A percentile compares a stretch with the other conserved stretches of the same genome.
These are phyloP conservation scores for Spizaetus ornatus DNA, from an alignment of 2,113 vertebrate genomes.

Conservation along the genomic window DNA sequence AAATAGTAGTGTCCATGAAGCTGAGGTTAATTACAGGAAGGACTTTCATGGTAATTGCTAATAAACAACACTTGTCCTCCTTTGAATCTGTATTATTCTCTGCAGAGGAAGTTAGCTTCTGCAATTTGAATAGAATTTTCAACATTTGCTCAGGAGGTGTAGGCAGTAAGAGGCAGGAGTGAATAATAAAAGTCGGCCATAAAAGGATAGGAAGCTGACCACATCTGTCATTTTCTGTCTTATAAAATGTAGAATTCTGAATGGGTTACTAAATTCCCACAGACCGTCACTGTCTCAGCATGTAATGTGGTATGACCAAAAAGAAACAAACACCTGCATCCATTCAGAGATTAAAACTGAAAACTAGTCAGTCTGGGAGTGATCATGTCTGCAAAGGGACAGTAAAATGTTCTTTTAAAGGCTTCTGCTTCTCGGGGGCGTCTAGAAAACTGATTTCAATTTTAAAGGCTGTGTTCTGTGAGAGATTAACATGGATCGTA, in stretches of 20 bases:
- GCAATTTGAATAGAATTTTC: conserved; percentile 46
- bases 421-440: background rate
- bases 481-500: conserved; percentile 11
- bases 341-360: background rate
- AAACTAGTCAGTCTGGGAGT: background rate
- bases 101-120: conserved; percentile 42
- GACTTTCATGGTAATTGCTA: conserved; percentile 73
- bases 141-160: conserved; percentile 29
- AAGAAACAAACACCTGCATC: background rate
- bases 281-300: conserved; percentile 26
- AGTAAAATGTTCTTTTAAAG: background rate
- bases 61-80: conserved; percentile 70
- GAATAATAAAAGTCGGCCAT: conserved; percentile 51
- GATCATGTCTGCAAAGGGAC: background rate
- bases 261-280: conserved; percentile 14
- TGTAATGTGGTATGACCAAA: conserved; percentile 2
- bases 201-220: conserved; percentile 40
- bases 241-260: conserved; percentile 15
- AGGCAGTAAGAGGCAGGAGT: background rate
- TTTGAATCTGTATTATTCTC: conserved; percentile 43
- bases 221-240: conserved; percentile 1
- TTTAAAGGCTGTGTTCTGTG: background rate
- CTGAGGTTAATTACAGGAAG: conserved; percentile 82
- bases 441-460: background rate
- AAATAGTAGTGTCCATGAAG: conserved; percentile 69